A percentile compares a stretch with the other conserved stretches of the same genome.
Conservation (phyloP, 2,888 invertebrate species). For the Caenorhabditis auriculariae region DNA sequence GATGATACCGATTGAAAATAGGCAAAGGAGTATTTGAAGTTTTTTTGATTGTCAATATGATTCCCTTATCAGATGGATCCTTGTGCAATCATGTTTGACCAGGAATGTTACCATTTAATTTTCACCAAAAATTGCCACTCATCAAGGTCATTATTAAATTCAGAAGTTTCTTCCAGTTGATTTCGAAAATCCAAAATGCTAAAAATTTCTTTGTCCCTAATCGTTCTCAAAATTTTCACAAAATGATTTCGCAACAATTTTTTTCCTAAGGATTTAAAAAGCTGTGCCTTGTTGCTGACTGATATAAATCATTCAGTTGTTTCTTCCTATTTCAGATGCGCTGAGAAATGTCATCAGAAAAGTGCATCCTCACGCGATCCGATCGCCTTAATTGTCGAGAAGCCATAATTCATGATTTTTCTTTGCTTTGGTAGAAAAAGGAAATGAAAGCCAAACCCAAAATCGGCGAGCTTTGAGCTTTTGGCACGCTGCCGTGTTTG, state of each 20-base stretch:
- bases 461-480: slow-evolving; percentile 13
- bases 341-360: not conserved
- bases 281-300: too few species aligned
- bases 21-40: too few species aligned
- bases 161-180: not conserved
- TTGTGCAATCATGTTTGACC: too few species aligned
- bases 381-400: not conserved
- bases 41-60: too few species aligned
- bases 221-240: not conserved
- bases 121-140: too few species aligned
- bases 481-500: slow-evolving; percentile 45
- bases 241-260: too few species aligned
- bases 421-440: not conserved
- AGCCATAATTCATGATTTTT: not conserved
- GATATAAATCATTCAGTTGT: too few species aligned
- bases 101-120: too few species aligned
- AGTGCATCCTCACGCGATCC: not conserved
- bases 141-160: too few species aligned
- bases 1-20: too few species aligned
- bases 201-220: not conserved
- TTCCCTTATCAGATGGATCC: too few species aligned
- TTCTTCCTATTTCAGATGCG: not conserved
- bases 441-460: slow-evolving; percentile 8
- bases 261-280: too few species aligned
- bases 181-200: not conserved